phyloP scores from a whole-genome alignment of 2,888 invertebrate genomes.

The Loripinus fragilis region DNA sequence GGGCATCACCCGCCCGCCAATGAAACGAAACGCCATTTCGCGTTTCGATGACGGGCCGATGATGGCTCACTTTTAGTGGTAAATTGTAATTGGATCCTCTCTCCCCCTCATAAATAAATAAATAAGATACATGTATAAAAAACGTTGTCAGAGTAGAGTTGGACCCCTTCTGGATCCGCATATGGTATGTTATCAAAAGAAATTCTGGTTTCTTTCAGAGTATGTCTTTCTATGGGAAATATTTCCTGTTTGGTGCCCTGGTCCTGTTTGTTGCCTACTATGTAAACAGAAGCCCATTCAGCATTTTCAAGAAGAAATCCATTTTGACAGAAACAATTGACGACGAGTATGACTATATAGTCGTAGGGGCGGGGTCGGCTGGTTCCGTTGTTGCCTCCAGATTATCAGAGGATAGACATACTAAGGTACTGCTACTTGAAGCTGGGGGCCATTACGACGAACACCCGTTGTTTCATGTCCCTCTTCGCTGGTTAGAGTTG shows the following conservation, averaged over 20 bases:
- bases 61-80: too few relatives aligned
- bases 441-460: constrained; percentile 30
- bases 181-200: too few relatives aligned
- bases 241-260: not conserved
- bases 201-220: not conserved
- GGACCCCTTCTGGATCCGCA: too few relatives aligned
- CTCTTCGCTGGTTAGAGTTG: constrained; percentile 13
- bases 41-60: too few relatives aligned
- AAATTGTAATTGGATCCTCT: too few relatives aligned
- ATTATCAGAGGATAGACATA: constrained; percentile 4
- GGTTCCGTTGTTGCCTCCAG: constrained; percentile 16
- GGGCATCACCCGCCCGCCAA: too few relatives aligned
- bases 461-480: constrained; percentile 32
- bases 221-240: not conserved
- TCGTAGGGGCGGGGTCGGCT: constrained; percentile 8
- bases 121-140: too few relatives aligned
- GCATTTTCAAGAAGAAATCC: not conserved
- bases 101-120: too few relatives aligned
- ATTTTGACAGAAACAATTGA: constrained; percentile 10
- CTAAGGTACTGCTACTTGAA: constrained; percentile 27
- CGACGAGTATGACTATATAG: constrained; percentile 6
- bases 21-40: too few relatives aligned
- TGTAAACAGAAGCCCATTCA: not conserved
- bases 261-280: not conserved
- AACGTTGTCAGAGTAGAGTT: too few relatives aligned